Evolutionary conservation across 2,888 invertebrate genomes (phyloP).

Genomic region (Chesias legatella): DNA sequence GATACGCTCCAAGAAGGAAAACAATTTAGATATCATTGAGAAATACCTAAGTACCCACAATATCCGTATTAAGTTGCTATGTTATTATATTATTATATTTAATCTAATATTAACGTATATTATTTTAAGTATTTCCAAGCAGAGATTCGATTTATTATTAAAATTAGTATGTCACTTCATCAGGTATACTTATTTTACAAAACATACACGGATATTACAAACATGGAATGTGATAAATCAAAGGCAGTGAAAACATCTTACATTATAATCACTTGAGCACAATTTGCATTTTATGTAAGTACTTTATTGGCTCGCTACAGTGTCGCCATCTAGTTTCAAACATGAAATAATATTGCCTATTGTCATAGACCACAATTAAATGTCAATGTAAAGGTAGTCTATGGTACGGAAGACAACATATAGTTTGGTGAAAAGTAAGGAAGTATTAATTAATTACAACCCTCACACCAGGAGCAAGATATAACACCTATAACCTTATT

Average conservation of each 20-base stretch:
- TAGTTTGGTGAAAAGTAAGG: too few species aligned
- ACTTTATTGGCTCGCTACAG: too few species aligned
- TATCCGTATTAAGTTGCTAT: constrained; percentile 7
- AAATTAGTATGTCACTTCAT: constrained; percentile 45
- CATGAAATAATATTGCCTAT: too few species aligned
- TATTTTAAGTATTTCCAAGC: constrained; percentile 12
- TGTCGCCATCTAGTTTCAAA: too few species aligned
- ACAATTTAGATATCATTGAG: background rate
- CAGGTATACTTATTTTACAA: constrained; percentile 40
- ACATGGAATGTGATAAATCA: constrained; percentile 30
- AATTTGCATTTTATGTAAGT: constrained; percentile 11
- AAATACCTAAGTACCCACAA: constrained; percentile 12
- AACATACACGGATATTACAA: constrained; percentile 32
- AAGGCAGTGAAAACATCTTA: constrained; percentile 24
- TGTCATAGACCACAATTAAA: too few species aligned
- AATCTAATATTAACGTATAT: constrained; percentile 6
- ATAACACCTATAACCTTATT: too few species aligned
- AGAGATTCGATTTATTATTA: constrained; percentile 20
- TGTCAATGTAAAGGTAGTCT: too few species aligned
- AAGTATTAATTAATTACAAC: too few species aligned
- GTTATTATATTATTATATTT: too few species aligned
- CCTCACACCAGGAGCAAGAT: too few species aligned
- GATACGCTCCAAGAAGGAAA: constrained; percentile 2
- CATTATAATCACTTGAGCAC: constrained; percentile 35
- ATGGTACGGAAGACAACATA: too few species aligned